Percentiles rank a stretch among this genome's conserved stretches.
Evolutionary conservation across 2,888 invertebrate species (phyloP).

Genomic region (Slavum lentiscoides): DNA sequence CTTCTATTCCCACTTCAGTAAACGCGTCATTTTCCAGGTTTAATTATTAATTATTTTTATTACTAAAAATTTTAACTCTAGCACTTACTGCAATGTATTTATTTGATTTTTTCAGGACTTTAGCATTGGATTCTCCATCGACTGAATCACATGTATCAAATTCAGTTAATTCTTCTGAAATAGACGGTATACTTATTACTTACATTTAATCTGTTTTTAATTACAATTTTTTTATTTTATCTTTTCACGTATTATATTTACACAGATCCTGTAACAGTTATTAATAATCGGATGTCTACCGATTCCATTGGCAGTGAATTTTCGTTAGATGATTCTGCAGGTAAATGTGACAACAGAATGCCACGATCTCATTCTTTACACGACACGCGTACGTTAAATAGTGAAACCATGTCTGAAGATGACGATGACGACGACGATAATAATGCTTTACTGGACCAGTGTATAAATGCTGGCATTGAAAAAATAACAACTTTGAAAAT

Average conservation of each 20-base stretch:
- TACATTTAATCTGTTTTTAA: neutral
- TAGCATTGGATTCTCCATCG: slow-evolving; percentile 39
- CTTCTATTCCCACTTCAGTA: slow-evolving; percentile 19
- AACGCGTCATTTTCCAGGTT: slow-evolving; percentile 32
- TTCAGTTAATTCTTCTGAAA: slow-evolving; percentile 43
- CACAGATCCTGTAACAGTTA: slow-evolving; percentile 43
- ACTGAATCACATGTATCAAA: slow-evolving; percentile 43
- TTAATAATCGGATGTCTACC: slow-evolving; percentile 44
- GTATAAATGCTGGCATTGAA: slow-evolving; percentile 50
- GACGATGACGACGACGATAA: slow-evolving; percentile 42
- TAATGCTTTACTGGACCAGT: slow-evolving; percentile 40
- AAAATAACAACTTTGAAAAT: slow-evolving; percentile 38
- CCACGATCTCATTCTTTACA: slow-evolving; percentile 39
- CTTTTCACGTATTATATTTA: neutral
- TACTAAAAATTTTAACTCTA: neutral
- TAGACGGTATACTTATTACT: slow-evolving; percentile 25
- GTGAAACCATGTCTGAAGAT: slow-evolving; percentile 50
- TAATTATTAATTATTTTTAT: neutral
- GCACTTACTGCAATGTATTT: neutral
- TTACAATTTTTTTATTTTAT: neutral
- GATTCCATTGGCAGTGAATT: slow-evolving; percentile 49
- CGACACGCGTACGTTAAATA: slow-evolving; percentile 31
- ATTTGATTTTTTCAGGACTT: slow-evolving; percentile 3
- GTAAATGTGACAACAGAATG: slow-evolving; percentile 46
- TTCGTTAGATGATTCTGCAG: slow-evolving; percentile 41